Evolutionary conservation across 2,113 vertebrate species (phyloP), one percentile per base, ranked within the genome.

Genomic region (Carettochelys insculpta): DNA sequence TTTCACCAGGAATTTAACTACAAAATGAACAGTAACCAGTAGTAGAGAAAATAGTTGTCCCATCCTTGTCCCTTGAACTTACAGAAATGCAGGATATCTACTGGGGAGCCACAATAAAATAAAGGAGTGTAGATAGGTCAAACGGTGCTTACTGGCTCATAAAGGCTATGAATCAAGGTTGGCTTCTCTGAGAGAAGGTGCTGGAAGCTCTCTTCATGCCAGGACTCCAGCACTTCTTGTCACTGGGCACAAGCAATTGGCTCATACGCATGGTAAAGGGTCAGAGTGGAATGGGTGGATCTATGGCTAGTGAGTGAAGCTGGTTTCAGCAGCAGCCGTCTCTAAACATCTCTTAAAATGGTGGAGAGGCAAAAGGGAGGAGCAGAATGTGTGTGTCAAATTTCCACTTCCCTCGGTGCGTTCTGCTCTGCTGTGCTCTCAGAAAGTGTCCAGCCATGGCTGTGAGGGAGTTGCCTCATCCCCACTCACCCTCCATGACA

Each of bases 61-160:
- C 5, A 1, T 54, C 10, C 3, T 5, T 24, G 43, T 43, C 34
- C 0, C 0, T 50, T 86, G 16, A 2, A 3, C 19, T 58, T 25
- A 20, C 53, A 89, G 87, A 79, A 43, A 25, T 12, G 3, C 0
- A 34, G 78, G 50, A 13, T 11, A 6, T 1, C 27, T 11, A 16
- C 6, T 86, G 4, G 13, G 73, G 25, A 1, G 92, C 16, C 48
- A 78, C 22, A 61, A 22, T 48, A 58, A 83, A 4, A 8, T 0
- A 0, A 52, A n/a, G 8, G 27, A 75, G 5, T 52, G 48, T 17
- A 53, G 65, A 16, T 9, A 85, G 12, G 9, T 2, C 13, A 77
- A 89, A n/a, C 9, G 48, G 24, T 1, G 1, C 73, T 75, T 78
- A 77, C 13, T 45, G 19, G 13, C 68, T 43, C 43, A 43, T 75